These are phyloP conservation scores for Dugesia japonica DNA, from an alignment of 2,888 invertebrate species.

Conservation along the genomic window DNA sequence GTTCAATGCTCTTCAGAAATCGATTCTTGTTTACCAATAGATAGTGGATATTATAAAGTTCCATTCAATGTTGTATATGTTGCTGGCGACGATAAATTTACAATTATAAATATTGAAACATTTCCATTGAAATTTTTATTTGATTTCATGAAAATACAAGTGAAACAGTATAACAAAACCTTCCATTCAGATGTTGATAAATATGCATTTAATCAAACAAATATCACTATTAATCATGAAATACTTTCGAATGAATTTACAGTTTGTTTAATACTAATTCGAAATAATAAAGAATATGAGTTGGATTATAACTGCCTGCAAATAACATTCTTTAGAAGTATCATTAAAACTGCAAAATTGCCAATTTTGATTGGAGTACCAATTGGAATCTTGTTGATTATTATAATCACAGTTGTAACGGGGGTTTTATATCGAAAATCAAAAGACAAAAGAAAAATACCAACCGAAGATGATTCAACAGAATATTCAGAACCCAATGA, in stretches of 20 bases:
- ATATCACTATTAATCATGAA: background rate
- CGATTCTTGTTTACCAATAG: background rate
- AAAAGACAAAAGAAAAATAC: no score
- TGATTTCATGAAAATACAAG: background rate
- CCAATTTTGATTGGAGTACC: background rate
- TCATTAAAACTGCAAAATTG: background rate
- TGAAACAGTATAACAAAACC: background rate
- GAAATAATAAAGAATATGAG: background rate
- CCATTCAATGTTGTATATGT: background rate
- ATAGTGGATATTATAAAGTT: background rate
- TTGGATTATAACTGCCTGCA: background rate
- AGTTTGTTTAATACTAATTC: background rate
- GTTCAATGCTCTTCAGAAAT: background rate
- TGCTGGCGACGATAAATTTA: background rate
- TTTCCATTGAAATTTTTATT: background rate
- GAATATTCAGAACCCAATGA: background rate
- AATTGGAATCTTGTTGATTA: no score
- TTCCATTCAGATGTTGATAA: background rate
- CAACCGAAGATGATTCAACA: no score
- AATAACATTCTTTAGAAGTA: background rate
- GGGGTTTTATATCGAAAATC: background rate
- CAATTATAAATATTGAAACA: background rate
- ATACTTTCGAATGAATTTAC: background rate
- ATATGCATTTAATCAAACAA: background rate
- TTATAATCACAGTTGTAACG: background rate